Conservation (phyloP, 1,140 invertebrate species). For the Parapsyche elsis region DNA sequence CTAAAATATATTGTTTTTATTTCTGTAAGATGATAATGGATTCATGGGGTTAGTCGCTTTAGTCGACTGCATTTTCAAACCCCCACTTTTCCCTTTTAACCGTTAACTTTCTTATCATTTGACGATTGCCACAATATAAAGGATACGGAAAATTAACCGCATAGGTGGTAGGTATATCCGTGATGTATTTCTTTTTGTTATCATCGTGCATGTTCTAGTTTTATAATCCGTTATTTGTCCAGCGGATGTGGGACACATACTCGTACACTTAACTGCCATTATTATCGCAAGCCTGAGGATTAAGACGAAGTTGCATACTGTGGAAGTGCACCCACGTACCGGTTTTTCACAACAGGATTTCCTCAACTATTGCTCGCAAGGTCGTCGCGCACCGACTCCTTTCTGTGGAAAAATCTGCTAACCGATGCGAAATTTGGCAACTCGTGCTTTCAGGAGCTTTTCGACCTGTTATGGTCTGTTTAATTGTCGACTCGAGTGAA, state of each 20-base stretch:
- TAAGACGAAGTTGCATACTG: not conserved
- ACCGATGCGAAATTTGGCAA: no score
- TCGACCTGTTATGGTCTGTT: not conserved
- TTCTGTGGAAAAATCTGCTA: not conserved
- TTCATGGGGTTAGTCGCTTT: no score
- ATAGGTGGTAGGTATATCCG: no score
- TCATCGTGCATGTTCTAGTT: not conserved
- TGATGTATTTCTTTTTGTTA: no score
- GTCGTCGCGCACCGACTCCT: not conserved
- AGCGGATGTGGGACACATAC: constrained; percentile 19
- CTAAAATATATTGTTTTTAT: no score
- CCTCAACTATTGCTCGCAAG: not conserved
- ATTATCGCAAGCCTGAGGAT: not conserved
- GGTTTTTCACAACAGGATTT: not conserved
- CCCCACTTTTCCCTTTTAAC: no score
- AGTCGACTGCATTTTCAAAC: no score
- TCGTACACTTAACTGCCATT: not conserved
- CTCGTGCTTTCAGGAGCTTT: no score
- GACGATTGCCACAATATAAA: no score
- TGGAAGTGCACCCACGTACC: constrained; percentile 1
- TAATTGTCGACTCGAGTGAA: not conserved
- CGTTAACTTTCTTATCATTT: no score
- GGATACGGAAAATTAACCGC: no score
- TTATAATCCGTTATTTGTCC: constrained; percentile 5
- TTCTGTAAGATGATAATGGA: no score